These are phyloP conservation scores for Maconellicoccus hirsutus DNA, from an alignment of 1,140 invertebrate genomes.

Conservation along the genomic window DNA sequence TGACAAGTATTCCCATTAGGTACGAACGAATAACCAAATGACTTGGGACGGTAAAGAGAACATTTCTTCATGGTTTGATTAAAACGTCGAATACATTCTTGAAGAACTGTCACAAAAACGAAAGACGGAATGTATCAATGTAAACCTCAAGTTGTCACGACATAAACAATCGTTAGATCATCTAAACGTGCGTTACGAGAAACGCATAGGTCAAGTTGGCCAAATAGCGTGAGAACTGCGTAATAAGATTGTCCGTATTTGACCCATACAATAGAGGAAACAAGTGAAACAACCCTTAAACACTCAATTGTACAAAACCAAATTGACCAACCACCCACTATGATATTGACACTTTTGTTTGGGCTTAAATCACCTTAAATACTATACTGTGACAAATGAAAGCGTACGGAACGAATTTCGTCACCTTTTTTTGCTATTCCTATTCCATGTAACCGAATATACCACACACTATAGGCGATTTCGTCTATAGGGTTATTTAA, in stretches of 20 bases:
- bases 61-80: not conserved
- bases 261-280: not conserved
- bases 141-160: constrained; percentile 7
- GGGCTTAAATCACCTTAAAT: not conserved
- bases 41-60: not conserved
- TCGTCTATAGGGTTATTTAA: not conserved
- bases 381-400: not conserved
- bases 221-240: constrained; percentile 2
- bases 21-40: too few species aligned
- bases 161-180: constrained; percentile 4
- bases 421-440: not conserved
- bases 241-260: not conserved
- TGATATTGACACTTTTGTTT: not conserved
- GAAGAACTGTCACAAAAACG: not conserved
- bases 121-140: not conserved
- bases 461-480: not conserved
- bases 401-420: not conserved
- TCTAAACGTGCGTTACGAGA: not conserved
- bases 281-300: constrained; percentile 8
- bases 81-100: not conserved
- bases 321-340: not conserved
- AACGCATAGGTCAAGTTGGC: not conserved
- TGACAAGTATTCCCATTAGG: not conserved
- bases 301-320: not conserved
- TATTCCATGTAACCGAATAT: too few species aligned